Base-by-base conservation (phyloP, 2,113 vertebrate genomes). In the Willisornis vidua region DNA sequence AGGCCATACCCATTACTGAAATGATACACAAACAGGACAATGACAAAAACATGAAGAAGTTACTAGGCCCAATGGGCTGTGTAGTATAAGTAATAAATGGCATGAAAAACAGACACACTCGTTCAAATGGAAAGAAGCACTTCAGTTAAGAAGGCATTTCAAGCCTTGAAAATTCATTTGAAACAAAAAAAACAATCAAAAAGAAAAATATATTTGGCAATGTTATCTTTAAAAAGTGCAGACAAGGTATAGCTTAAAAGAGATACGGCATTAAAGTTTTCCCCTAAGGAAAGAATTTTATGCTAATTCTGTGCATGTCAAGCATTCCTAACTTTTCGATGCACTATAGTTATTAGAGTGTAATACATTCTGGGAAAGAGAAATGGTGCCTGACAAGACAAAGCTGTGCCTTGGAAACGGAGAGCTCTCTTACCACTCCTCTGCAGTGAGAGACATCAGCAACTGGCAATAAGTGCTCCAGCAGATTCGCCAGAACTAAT, bases 191-290 rank as follows among this genome's bases (percentile, higher is more conserved):
- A 25, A 71, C 63, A 70, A 63, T 13, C 9, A 46, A 61, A 78
- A 85, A 45, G 5, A 67, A 82, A 92, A 65, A 55, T 35, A 9
- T 20, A 81, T 92, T 96, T 97, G 93, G 96, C 96, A 96, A 97
- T 41, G 35, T 78, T 65, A 74, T 43, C 79, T 89, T 90, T 54
- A 81, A 93, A 93, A 95, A 94, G 90, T 93, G 90, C 85, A 75
- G 89, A 55, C 31, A 52, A 65, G 85, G 16, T 46, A 78, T 5
- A 94, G 68, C 28, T 95, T 89, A 73, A 90, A 92, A 90, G 33
- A 79, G 76, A 61, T 55, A 59, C 0, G 12, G 31, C 26, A 68
- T 33, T 80, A 74, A 72, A 45, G 29, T 33, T 81, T 77, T 65
- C 80, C 57, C 66, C 52, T 90, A 59, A 74, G 88, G 22, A 59